A percentile compares a stretch with the other conserved stretches of the same genome.
These are phyloP conservation scores for Taphrorychus bicolor DNA, from an alignment of 2,888 invertebrate genomes.

Conservation along the genomic window DNA sequence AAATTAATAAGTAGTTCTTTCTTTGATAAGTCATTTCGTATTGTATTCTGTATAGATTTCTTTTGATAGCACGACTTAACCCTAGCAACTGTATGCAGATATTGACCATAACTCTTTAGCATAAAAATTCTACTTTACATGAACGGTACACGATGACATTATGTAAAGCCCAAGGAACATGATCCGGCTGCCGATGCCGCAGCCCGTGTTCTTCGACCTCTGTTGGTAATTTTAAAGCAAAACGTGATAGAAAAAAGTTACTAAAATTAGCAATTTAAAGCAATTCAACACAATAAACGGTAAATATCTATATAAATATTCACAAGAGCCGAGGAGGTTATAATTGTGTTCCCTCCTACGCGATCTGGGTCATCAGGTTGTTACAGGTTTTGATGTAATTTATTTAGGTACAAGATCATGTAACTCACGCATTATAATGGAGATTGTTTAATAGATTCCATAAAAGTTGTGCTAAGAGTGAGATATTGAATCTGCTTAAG, in stretches of 20 bases:
- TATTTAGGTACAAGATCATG: slow-evolving; percentile 11
- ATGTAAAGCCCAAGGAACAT: slow-evolving; percentile 16
- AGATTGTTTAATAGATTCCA: neutral
- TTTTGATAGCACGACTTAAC: too few species aligned
- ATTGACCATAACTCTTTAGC: neutral
- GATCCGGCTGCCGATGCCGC: neutral
- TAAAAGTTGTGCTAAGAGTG: neutral
- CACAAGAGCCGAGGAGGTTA: neutral
- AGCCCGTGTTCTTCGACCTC: too few species aligned
- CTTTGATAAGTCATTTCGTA: too few species aligned
- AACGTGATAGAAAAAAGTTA: neutral
- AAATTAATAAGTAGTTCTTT: too few species aligned
- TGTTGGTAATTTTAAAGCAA: too few species aligned
- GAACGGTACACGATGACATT: slow-evolving; percentile 27
- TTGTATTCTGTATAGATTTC: too few species aligned
- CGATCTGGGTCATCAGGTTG: neutral
- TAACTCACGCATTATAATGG: neutral
- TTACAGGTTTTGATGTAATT: slow-evolving; percentile 5
- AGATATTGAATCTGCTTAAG: neutral
- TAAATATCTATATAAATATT: slow-evolving; percentile 2
- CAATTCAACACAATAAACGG: neutral
- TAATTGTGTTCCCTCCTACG: slow-evolving; percentile 1
- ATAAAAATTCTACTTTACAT: slow-evolving; percentile 25
- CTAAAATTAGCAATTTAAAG: neutral
- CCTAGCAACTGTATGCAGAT: neutral